Base-by-base conservation (phyloP, 2,888 invertebrate genomes). In the Allygus modestus region DNA sequence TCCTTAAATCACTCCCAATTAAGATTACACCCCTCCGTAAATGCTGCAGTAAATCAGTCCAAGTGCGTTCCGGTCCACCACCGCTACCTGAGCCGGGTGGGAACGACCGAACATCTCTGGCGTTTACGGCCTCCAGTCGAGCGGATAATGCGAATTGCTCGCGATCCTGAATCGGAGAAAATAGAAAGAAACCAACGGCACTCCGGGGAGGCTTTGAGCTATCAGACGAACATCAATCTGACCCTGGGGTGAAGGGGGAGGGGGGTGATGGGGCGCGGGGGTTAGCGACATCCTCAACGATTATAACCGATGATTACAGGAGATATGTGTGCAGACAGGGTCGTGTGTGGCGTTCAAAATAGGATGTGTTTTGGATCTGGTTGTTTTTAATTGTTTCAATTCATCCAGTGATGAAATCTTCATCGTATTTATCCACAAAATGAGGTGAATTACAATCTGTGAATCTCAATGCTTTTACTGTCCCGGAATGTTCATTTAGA, bases 121-220 rank as follows among this genome's bases (percentile, higher is more conserved):
- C 26, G 17, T 9, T 20, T 37, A 23, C 71, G 2, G 28, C 17
- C 17, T 69, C 37, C 28, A 75, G 51, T 58, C 58, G 37, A 75
- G 75, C 83, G 58, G 75, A 58, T 73, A 83, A 83, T 83, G 83
- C 75, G 83, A 83, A 83, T 83, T 73, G 75, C 54, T 54, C 37
- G 58, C 31, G 77, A 43, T 41, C 75, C 37, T 23, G 61, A 84
- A 51, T 73, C 43, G 61, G 61, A 37, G 73, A 46, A 84, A 82
- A 85, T 82, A 82, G 85, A 85, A 83, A 82, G 83, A 83, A 85
- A 41, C 65, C 85, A 85, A 85, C 82, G 82, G 81, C 85, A 41
- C 85, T 65, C 85, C 28, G 33, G 85, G 85, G 85, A 83, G 69
- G 12, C 81, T 82, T 85, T 79, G 58, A 46, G 83, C 82, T 85